phyloP scores from a whole-genome alignment of 2,113 vertebrate genomes.

The Atlantisia rogersi region DNA sequence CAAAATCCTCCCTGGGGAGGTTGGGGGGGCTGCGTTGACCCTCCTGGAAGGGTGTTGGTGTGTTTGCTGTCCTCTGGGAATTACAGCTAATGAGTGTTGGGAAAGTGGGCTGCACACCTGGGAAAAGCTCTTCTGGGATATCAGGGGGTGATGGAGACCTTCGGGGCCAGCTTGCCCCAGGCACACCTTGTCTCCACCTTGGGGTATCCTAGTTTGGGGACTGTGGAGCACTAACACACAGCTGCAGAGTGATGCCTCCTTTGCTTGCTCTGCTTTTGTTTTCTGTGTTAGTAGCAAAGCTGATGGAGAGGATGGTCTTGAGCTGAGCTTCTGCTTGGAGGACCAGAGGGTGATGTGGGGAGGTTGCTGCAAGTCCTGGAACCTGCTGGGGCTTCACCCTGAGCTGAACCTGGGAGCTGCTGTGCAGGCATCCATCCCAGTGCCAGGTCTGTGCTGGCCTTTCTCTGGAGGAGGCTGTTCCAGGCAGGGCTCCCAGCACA shows the following conservation, averaged over 20 bases:
- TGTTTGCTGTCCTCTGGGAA: background rate
- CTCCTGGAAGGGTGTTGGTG: background rate
- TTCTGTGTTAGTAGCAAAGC: background rate
- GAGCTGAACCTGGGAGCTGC: background rate
- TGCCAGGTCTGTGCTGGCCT: background rate
- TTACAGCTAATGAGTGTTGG: fast-evolving
- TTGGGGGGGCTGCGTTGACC: background rate
- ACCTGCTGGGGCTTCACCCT: too few species aligned
- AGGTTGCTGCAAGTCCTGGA: background rate
- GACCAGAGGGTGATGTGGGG: background rate
- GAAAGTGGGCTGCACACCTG: background rate
- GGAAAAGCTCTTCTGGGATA: background rate
- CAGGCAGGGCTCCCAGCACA: background rate
- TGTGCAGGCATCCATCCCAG: too few species aligned
- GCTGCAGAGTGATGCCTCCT: background rate
- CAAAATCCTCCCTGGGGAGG: background rate
- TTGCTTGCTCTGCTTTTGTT: background rate
- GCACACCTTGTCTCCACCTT: background rate
- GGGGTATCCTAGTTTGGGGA: fast-evolving
- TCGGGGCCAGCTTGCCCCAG: background rate
- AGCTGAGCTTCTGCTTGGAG: background rate
- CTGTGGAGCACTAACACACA: fast-evolving
- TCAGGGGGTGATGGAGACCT: background rate
- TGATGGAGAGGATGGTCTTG: fast-evolving
- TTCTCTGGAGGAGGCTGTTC: background rate